phyloP scores from a whole-genome alignment of 2,113 vertebrate species.

The Cebus imitator region DNA sequence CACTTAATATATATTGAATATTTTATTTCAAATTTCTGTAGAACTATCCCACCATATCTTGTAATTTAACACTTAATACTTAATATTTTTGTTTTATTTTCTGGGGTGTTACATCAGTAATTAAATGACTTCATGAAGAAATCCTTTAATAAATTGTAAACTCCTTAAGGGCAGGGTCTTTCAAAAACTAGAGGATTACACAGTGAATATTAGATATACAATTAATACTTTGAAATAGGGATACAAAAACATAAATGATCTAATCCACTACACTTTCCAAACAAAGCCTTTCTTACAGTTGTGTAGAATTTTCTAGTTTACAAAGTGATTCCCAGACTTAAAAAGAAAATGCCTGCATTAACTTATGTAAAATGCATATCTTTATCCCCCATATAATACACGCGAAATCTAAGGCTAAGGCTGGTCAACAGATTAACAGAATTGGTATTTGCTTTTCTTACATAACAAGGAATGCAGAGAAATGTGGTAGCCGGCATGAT shows the following conservation, averaged over 20 bases:
- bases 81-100: conserved; percentile 56
- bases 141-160: conserved; percentile 45
- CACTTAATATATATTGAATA: neutral
- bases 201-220: neutral
- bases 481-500: too few relatives aligned
- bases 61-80: conserved; percentile 46
- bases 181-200: conserved; percentile 28
- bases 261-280: neutral
- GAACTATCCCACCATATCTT: neutral
- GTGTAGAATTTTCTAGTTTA: neutral
- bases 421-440: neutral
- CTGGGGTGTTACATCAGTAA: conserved; percentile 17
- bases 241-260: neutral
- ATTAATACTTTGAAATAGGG: neutral
- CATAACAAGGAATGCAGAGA: neutral
- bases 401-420: neutral
- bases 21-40: conserved; percentile 25
- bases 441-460: neutral
- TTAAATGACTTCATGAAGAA: conserved; percentile 56
- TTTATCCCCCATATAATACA: neutral
- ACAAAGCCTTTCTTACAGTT: neutral
- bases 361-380: neutral
- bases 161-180: neutral
- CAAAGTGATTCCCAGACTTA: neutral
- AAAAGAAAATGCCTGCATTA: neutral